Percentiles rank a stretch among this genome's conserved stretches.
Evolutionary conservation across 2,888 invertebrate species (phyloP).

Genomic region (Sclerodermus sp.): DNA sequence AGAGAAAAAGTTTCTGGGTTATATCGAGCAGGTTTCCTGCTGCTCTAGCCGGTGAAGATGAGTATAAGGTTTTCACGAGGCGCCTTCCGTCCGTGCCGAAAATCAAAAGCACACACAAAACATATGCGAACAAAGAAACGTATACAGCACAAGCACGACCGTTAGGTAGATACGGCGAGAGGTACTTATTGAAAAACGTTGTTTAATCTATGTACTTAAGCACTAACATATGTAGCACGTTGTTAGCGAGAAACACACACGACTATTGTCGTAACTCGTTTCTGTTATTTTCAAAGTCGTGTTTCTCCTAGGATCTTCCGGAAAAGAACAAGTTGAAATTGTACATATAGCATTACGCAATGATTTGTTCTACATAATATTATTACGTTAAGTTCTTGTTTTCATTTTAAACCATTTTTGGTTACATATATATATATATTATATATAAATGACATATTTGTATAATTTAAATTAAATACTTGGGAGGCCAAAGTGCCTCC

Average conservation of each 20-base stretch:
- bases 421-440: constrained; percentile 12
- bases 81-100: constrained; percentile 37
- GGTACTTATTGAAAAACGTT: constrained; percentile 24
- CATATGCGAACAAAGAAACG: constrained; percentile 7
- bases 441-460: constrained; percentile 6
- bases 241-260: not conserved
- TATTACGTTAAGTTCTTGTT: not conserved
- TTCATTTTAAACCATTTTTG: constrained; percentile 8
- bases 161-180: constrained; percentile 16
- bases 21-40: no score
- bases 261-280: not conserved
- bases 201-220: constrained; percentile 46
- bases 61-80: constrained; percentile 15
- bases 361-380: not conserved
- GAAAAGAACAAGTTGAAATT: not conserved
- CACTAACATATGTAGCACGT: constrained; percentile 10
- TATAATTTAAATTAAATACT: not conserved
- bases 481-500: not conserved
- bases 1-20: no score
- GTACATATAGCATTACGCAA: not conserved
- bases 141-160: constrained; percentile 19
- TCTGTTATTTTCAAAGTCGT: not conserved
- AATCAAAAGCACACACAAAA: constrained; percentile 27
- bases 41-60: no score
- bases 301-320: not conserved